Evolutionary conservation across 2,113 vertebrate genomes (phyloP), one percentile per base, ranked within the genome.

Genomic region (Spea multiplicata): DNA sequence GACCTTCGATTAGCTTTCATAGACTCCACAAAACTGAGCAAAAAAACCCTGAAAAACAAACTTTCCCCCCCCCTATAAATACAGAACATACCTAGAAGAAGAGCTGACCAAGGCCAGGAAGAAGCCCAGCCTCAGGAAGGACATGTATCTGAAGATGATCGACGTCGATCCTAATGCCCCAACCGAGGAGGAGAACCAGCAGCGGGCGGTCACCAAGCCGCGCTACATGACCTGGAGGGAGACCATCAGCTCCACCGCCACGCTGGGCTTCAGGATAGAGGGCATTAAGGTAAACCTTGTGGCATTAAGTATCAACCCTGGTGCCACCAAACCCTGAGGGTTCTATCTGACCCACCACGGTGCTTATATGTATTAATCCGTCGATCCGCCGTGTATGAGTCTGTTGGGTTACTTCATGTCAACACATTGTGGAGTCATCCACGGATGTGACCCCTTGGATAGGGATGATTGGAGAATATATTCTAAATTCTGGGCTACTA

Each of bases 141-240:
- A 99, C 89, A 99, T 99, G 97, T 99, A 95, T 84, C 93, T 94
- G 89, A 99, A 99, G 87, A 99, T 99, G 97, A 87, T 98, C 0
- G 97, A 98, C 87, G 96, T 99, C 3, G 97, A 99, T 49, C 95
- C 95, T 0, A 78, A 85, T 0, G 97, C 97, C 0, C 95, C 97
- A 0, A 97, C 96, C 0, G 82, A 87, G 0, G 93, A 98, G 84
- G 97, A 99, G 74, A 90, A 92, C 0, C 83, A 90, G 10, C 90
- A 94, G 84, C 90, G 94, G 64, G 95, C 94, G 0, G 97, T 99
- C 83, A 98, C 96, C 83, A 99, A 99, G 85, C 97, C 97, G 0
- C 92, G 97, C 69, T 99, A 99, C 90, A 99, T 99, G 97, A 96
- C 98, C 87, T 99, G 97, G 97, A 91, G 97, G 3, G 97, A 99